Evolutionary conservation across 2,113 vertebrate species (phyloP), one percentile per base, ranked within the genome.

Genomic region (Lophotis ruficrista): DNA sequence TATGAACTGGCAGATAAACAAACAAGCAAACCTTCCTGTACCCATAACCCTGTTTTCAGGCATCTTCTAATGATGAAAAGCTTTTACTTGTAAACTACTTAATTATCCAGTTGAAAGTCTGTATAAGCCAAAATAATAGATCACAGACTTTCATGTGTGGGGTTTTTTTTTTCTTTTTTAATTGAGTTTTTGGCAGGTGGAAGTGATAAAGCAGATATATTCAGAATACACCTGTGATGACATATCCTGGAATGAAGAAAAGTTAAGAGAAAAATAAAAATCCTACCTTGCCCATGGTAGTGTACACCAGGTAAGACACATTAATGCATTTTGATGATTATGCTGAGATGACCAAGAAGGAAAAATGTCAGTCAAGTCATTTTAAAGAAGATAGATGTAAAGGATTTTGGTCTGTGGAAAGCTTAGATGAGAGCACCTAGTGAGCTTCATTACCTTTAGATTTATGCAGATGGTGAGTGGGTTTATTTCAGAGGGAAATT

Each of bases 401-500:
- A 87, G 33, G 13, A 72, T 90, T 88, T 83, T 65, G 12, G 9
- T 80, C 61, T 85, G 9, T 75, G 37, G 73, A 76, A 93, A 91
- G 73, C 21, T 45, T 73, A 89, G n/a, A 70, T 58, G 58, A 83
- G 60, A 86, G 37, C 71, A 95, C 93, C 90, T 93, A 83, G 86
- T 83, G 71, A 97, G 90, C 68, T 92, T 92, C 53, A 21, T 90
- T 96, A 95, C 92, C 96, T 97, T 93, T 65, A 81, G 71, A 81
- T 64, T 90, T 83, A 66, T 77, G 80, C 96, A 97, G 94, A 94
- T 95, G 96, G 91, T 95, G 91, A 92, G 96, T 93, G 91, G 94
- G 95, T 90, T 95, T 92, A 57, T 92, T 86, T 90, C 86, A 86
- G 79, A 93, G 45, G 60, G 89, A 80, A 73, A 43, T 73, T 95